Evolutionary conservation across 1,140 invertebrate genomes (phyloP).

Genomic region (Kradibia gibbosae): DNA sequence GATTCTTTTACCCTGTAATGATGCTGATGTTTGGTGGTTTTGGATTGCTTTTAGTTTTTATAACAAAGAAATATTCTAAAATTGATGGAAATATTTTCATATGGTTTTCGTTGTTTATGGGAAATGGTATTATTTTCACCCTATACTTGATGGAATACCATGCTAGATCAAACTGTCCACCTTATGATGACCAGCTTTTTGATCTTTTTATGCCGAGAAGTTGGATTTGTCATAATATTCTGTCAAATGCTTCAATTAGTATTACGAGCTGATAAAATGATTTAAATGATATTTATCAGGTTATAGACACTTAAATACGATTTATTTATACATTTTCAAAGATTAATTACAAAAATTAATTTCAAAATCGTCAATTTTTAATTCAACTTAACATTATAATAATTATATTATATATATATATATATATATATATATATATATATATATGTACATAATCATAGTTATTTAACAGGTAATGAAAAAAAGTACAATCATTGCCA

Average conservation of each 20-base stretch:
- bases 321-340: neutral
- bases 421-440: too few species aligned
- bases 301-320: neutral
- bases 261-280: constrained; percentile 9
- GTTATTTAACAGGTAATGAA: too few species aligned
- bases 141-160: constrained; percentile 90
- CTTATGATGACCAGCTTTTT: constrained; percentile 65
- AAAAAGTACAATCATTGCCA: neutral
- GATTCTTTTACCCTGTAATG: constrained; percentile 91
- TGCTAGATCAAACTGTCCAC: constrained; percentile 84
- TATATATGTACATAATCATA: too few species aligned
- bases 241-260: neutral
- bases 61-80: constrained; percentile 73
- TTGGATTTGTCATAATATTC: constrained; percentile 71
- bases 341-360: neutral
- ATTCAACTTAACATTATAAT: neutral
- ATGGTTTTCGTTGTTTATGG: constrained; percentile 84
- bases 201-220: constrained; percentile 75
- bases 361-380: neutral
- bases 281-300: neutral
- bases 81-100: constrained; percentile 84
- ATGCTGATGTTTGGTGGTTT: constrained; percentile 80
- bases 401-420: neutral
- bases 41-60: constrained; percentile 75
- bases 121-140: constrained; percentile 83